Evolutionary conservation across 2,797 vertebrate species (phyloP).

Genomic region (Lutjanus argentimaculatus): DNA sequence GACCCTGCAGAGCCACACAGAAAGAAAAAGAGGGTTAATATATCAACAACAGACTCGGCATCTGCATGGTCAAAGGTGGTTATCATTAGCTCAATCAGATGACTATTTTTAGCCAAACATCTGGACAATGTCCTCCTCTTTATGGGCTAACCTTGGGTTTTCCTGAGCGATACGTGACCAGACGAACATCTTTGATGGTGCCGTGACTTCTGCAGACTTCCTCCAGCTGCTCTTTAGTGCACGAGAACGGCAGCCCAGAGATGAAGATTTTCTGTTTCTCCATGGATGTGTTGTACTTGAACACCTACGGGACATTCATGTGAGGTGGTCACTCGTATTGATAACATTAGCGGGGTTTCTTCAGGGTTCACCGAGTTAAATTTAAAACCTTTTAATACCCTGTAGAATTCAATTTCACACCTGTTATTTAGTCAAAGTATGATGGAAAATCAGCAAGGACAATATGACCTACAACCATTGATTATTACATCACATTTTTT

Average conservation of each 20-base stretch:
- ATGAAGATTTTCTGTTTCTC: conserved; percentile 98
- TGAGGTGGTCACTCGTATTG: neutral
- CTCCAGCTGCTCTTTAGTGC: conserved; percentile 92
- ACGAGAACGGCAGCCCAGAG: conserved; percentile 94
- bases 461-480: neutral
- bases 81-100: neutral
- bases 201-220: conserved; percentile 91
- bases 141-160: conserved; percentile 92
- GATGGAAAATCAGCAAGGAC: neutral
- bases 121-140: neutral
- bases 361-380: neutral
- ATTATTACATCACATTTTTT: neutral
- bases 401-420: neutral
- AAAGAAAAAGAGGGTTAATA: neutral
- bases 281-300: conserved; percentile 93
- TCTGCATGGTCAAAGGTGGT: conserved; percentile 1
- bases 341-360: neutral
- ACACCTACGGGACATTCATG: conserved; percentile 86
- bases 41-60: neutral
- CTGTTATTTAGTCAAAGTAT: neutral
- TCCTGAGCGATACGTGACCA: conserved; percentile 97
- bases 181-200: conserved; percentile 90
- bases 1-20: conserved; percentile 85
- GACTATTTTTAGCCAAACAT: conserved; percentile 16
- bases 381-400: neutral